Percentiles rank a stretch among this genome's conserved stretches.
Conservation (phyloP, 1,140 invertebrate genomes). For the Lepeophtheirus salmonis region DNA sequence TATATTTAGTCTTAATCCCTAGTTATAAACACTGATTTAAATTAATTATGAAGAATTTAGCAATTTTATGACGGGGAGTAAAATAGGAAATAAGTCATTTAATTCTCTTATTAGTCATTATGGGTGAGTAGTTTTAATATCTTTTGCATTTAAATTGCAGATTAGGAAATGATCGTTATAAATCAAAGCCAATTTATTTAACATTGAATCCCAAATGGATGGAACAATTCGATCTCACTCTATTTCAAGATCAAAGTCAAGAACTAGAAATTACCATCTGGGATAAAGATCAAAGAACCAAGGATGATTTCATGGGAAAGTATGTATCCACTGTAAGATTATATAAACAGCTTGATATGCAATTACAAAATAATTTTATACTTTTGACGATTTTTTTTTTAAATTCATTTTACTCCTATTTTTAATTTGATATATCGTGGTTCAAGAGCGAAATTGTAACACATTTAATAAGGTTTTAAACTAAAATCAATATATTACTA, state of each 20-base stretch:
- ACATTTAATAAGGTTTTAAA: no score
- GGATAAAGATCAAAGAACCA: constrained; percentile 55
- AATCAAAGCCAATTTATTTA: constrained; percentile 75
- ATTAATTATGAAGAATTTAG: no score
- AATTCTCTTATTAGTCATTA: no score
- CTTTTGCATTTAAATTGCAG: constrained; percentile 36
- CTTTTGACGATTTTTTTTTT: neutral
- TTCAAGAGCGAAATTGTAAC: neutral
- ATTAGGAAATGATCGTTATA: constrained; percentile 92
- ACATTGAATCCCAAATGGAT: constrained; percentile 58
- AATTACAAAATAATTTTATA: neutral
- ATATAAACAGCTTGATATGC: neutral
- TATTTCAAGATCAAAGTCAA: constrained; percentile 73
- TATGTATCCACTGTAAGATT: no score
- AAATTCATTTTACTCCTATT: constrained; percentile 3
- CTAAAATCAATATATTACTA: no score
- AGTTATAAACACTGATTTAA: no score
- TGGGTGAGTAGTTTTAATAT: no score
- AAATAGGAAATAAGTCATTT: no score
- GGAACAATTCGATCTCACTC: constrained; percentile 90
- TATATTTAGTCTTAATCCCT: no score
- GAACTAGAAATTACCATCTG: constrained; percentile 65
- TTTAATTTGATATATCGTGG: constrained; percentile 3
- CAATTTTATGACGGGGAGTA: no score
- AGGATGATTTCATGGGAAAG: constrained; percentile 69